Base-by-base conservation (phyloP, 2,888 invertebrate genomes). In the Drosophila eohydei region DNA sequence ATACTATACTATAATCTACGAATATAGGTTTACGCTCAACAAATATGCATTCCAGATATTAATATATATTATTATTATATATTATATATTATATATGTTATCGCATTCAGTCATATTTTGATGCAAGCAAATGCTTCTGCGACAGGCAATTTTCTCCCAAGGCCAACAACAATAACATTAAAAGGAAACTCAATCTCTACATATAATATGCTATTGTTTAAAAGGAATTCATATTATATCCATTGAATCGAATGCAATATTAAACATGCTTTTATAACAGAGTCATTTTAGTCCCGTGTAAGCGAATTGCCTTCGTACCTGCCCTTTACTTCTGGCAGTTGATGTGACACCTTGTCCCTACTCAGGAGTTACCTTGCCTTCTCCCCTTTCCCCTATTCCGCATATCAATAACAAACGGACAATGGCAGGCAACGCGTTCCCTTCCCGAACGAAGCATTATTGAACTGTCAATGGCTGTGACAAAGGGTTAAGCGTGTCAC, bases 381-480 rank as follows among this genome's bases (percentile, higher is more conserved):
- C 38, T 6, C 32, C 9, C 73, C 63, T 43, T 16, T 28, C 16
- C 38, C 40, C 12, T 26, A 36, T 26, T 9, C 40, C 36, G 30
- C 60, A 55, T 26, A 58, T 36, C 59, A 26, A 40, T n/a, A 50
- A 34, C 40, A 40, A 55, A 58, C 30, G 65, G 48, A 61, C 52
- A 54, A 40, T 14, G 16, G 30, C 40, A 50, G 40, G 59, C 48
- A 40, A 9, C 4, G 14, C 26, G 56, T 34, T 56, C 43, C 56
- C 57, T 32, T 67, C 56, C 80, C 83, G 78, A 88, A 82, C 87
- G 90, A 80, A 80, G 83, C 90, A 86, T 90, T 90, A 89, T 90
- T 90, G 89, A 89, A 90, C 83, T 89, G 90, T 89, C 89, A 89
- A 84, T 75, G 81, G 76, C 79, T 80, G 78, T 89, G 89, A 89